phyloP scores from a whole-genome alignment of 2,797 vertebrate species.

The Gymnoscopelus braueri region DNA sequence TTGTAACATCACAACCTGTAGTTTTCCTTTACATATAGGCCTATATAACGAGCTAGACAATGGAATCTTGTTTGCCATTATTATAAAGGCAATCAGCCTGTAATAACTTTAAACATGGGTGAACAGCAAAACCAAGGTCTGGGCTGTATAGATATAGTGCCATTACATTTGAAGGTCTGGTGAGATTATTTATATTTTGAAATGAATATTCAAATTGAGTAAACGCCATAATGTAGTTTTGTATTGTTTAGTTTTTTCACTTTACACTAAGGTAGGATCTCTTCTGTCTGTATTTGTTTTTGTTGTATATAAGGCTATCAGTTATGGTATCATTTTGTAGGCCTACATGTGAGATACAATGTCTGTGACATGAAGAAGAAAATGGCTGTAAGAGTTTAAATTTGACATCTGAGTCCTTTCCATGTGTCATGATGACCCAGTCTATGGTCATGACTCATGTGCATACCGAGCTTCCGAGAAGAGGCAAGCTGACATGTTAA shows the following conservation, averaged over 20 bases:
- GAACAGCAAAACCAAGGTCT: conserved; percentile 9
- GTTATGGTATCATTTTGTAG: conserved; percentile 15
- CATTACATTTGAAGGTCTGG: conserved; percentile 5
- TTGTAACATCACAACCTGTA: conserved; percentile 79
- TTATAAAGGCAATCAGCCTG: conserved; percentile 37
- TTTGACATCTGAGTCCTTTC: too few relatives aligned
- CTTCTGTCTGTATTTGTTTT: conserved; percentile 8
- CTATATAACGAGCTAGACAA: conserved; percentile 40
- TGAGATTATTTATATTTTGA: neutral
- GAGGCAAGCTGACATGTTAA: neutral
- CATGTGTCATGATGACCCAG: conserved; percentile 13
- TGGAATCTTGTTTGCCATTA: conserved; percentile 48
- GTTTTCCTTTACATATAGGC: conserved; percentile 67
- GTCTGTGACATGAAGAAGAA: conserved; percentile 21
- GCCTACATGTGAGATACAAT: conserved; percentile 1
- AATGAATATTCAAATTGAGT: too few relatives aligned
- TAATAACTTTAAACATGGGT: conserved; percentile 26
- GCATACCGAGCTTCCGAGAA: conserved; percentile 20
- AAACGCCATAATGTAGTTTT: too few relatives aligned
- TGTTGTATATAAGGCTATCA: conserved; percentile 12
- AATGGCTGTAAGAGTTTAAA: conserved; percentile 23
- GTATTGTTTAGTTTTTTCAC: too few relatives aligned
- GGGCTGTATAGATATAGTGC: neutral
- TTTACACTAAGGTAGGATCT: neutral
- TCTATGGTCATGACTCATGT: conserved; percentile 26